phyloP scores from a whole-genome alignment of 1,140 invertebrate species.

The Lepidostoma basale region DNA sequence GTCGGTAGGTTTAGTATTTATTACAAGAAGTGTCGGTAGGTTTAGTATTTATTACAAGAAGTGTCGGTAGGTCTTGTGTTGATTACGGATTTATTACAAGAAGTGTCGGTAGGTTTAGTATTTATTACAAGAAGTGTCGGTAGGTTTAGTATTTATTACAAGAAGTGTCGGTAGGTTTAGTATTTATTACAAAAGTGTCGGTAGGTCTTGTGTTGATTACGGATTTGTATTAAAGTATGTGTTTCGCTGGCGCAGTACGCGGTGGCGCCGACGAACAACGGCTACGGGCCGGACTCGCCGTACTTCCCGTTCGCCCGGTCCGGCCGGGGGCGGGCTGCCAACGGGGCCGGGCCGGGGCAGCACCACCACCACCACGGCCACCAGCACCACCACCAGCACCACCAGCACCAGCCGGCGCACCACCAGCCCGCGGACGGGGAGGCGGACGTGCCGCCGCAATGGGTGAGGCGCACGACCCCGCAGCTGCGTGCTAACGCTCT shows the following conservation, averaged over 20 bases:
- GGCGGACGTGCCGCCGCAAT: slow-evolving; percentile 44
- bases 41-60: no score
- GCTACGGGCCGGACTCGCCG: slow-evolving; percentile 44
- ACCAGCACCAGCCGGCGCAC: slow-evolving; percentile 20
- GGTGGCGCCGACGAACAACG: slow-evolving; percentile 44
- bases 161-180: no score
- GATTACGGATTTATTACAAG: no score
- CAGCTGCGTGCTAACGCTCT: background rate
- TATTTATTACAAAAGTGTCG: background rate
- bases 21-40: no score
- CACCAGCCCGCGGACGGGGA: slow-evolving; percentile 20
- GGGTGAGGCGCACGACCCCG: slow-evolving; percentile 33
- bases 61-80: no score
- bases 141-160: no score
- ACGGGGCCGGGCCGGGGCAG: background rate
- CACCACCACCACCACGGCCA: slow-evolving; percentile 18
- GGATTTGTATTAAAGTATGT: background rate
- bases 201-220: background rate
- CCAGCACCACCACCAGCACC: slow-evolving; percentile 25
- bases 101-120: no score
- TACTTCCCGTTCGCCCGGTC: slow-evolving; percentile 40
- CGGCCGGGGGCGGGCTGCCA: background rate
- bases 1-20: no score
- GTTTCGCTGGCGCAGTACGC: slow-evolving; percentile 22
- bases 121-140: no score